A percentile compares a stretch with the other conserved stretches of the same genome.
Conservation (phyloP, 2,888 invertebrate species). For the Spisula subtruncata region DNA sequence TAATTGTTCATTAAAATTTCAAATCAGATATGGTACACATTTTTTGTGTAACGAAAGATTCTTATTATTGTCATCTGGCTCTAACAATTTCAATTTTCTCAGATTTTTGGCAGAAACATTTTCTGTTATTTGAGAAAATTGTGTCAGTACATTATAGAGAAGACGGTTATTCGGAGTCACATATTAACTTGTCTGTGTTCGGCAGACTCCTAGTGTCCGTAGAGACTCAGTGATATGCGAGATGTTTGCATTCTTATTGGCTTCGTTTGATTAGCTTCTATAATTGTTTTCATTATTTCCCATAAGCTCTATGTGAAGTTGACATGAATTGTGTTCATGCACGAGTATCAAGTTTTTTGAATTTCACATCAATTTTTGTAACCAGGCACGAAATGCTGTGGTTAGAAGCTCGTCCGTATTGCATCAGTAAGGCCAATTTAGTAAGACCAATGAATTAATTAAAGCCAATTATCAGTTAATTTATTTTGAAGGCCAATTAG, state of each 20-base stretch:
- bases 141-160: constrained; percentile 5
- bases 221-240: neutral
- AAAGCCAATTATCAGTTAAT: no score
- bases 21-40: no score
- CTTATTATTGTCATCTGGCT: neutral
- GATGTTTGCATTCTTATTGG: constrained; percentile 13
- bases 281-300: constrained; percentile 31
- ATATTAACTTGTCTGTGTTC: constrained; percentile 21
- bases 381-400: neutral
- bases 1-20: no score
- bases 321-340: constrained; percentile 10
- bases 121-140: constrained; percentile 19
- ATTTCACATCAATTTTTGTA: neutral
- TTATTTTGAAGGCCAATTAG: no score
- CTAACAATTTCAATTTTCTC: constrained; percentile 4
- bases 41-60: neutral
- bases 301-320: constrained; percentile 18
- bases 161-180: constrained; percentile 9
- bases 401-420: neutral
- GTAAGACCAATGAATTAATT: no score
- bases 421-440: neutral
- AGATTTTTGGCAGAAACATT: constrained; percentile 14
- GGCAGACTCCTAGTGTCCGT: neutral
- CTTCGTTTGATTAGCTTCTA: constrained; percentile 3
- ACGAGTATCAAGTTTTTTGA: constrained; percentile 1